A percentile compares a stretch with the other conserved stretches of the same genome.
Evolutionary conservation across 37 sponge, comb jelly and placozoan genomes (phyloP).

Genomic region (Spongilla lacustris): DNA sequence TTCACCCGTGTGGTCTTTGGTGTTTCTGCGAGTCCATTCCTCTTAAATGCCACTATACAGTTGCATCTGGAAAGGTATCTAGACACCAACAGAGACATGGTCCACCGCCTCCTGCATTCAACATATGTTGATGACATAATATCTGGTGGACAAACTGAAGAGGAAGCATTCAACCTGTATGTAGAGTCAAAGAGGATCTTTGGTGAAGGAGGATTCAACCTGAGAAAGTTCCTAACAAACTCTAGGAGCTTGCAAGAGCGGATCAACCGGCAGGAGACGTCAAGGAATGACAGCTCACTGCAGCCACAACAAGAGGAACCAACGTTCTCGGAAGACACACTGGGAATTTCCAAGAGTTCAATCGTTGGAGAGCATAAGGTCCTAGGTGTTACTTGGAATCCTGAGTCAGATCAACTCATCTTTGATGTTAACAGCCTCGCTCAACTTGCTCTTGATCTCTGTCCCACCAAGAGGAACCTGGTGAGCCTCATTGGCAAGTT

Average conservation of each 20-base stretch:
- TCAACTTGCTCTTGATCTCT: conserved; percentile 1
- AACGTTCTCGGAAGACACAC: conserved; percentile 16
- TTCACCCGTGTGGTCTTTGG: conserved; percentile 62
- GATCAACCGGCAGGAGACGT: conserved; percentile 2
- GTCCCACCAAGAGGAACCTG: conserved; percentile 21
- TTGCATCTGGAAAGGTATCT: conserved; percentile 24
- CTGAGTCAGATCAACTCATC: neutral
- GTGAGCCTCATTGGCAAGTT: conserved; percentile 20
- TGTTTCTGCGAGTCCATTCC: conserved; percentile 52
- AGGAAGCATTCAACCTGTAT: conserved; percentile 24
- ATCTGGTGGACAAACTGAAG: conserved; percentile 13
- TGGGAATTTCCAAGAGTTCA: neutral
- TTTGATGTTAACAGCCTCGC: neutral
- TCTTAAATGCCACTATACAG: conserved; percentile 39
- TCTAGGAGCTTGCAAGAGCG: neutral
- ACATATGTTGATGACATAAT: conserved; percentile 29
- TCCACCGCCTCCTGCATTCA: neutral
- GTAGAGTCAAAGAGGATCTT: conserved; percentile 12
- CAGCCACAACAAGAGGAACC: conserved; percentile 6
- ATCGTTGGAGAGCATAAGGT: conserved; percentile 26
- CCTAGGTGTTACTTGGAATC: conserved; percentile 24
- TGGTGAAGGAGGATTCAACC: conserved; percentile 29
- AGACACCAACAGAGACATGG: neutral
- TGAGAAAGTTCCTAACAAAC: conserved; percentile 28
- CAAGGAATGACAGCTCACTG: neutral